Evolutionary conservation across 2,113 vertebrate genomes (phyloP).

Genomic region (Cebidichthys violaceus): DNA sequence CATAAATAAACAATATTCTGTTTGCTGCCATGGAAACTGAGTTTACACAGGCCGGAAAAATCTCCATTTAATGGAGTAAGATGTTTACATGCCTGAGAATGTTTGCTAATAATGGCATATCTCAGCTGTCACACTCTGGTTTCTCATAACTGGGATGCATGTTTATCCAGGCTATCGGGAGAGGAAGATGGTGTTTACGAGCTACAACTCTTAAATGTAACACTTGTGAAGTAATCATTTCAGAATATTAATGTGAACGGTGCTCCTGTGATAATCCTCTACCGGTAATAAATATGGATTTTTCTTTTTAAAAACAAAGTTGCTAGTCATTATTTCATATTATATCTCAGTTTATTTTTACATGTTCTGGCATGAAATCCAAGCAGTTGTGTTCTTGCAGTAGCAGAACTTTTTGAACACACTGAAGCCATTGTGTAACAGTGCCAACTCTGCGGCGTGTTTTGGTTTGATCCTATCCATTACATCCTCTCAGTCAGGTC

Average conservation of each 20-base stretch:
- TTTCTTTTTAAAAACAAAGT: constrained; percentile 2
- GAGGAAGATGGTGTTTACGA: constrained; percentile 38
- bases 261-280: constrained; percentile 12
- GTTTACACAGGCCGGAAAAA: constrained; percentile 57
- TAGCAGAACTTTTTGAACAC: constrained; percentile 1
- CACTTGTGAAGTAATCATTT: constrained; percentile 17
- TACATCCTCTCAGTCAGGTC: constrained; percentile 39
- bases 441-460: constrained; percentile 10
- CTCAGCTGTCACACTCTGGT: constrained; percentile 60
- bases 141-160: constrained; percentile 45
- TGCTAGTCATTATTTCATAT: not conserved
- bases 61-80: constrained; percentile 61
- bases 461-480: constrained; percentile 62
- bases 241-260: constrained; percentile 3
- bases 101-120: constrained; percentile 62
- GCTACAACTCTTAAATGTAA: constrained; percentile 27
- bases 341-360: not conserved
- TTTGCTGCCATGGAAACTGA: constrained; percentile 70
- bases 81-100: constrained; percentile 66
- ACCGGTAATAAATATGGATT: constrained; percentile 5
- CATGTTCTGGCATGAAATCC: not conserved
- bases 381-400: not conserved
- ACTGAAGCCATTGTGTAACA: constrained; percentile 46
- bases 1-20: constrained; percentile 70
- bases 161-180: constrained; percentile 31